Percentiles rank a stretch among this genome's conserved stretches.
These are phyloP conservation scores for Aphelenchoides avenae DNA, from an alignment of 1,140 invertebrate species.

Conservation along the genomic window DNA sequence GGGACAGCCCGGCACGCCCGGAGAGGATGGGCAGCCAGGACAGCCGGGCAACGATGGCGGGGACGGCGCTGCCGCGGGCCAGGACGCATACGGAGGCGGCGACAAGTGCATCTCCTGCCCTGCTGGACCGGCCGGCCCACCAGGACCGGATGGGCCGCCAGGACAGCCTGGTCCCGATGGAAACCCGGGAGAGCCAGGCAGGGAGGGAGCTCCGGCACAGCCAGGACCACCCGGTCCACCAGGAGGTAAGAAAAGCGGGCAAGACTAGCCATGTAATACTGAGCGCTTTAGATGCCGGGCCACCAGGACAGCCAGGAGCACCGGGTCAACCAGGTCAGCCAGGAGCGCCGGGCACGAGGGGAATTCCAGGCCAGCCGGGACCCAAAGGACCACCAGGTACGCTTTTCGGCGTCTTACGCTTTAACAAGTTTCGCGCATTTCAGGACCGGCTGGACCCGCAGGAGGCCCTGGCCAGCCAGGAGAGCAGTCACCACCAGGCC, in stretches of 20 bases:
- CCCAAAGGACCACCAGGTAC: conserved; percentile 25
- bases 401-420: too few relatives aligned
- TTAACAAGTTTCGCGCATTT: too few relatives aligned
- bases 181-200: conserved; percentile 19
- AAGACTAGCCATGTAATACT: too few relatives aligned
- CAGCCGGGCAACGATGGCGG: conserved; percentile 29
- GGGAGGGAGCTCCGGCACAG: neutral
- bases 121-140: conserved; percentile 28
- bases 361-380: conserved; percentile 15
- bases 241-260: too few relatives aligned
- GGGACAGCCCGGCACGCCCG: conserved; percentile 24
- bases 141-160: conserved; percentile 7
- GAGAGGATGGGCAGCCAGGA: conserved; percentile 25
- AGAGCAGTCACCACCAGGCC: conserved; percentile 6
- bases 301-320: conserved; percentile 9
- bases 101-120: conserved; percentile 25
- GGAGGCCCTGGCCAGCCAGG: conserved; percentile 24
- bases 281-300: conserved; percentile 16
- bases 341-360: conserved; percentile 10
- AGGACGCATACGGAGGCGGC: conserved; percentile 7
- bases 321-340: conserved; percentile 9
- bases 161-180: conserved; percentile 18
- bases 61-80: neutral
- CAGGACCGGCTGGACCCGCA: conserved; percentile 15
- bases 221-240: conserved; percentile 6